Evolutionary conservation across 2,797 vertebrate species (phyloP), one percentile per base, ranked within the genome.

Genomic region (Fundulus diaphanus): DNA sequence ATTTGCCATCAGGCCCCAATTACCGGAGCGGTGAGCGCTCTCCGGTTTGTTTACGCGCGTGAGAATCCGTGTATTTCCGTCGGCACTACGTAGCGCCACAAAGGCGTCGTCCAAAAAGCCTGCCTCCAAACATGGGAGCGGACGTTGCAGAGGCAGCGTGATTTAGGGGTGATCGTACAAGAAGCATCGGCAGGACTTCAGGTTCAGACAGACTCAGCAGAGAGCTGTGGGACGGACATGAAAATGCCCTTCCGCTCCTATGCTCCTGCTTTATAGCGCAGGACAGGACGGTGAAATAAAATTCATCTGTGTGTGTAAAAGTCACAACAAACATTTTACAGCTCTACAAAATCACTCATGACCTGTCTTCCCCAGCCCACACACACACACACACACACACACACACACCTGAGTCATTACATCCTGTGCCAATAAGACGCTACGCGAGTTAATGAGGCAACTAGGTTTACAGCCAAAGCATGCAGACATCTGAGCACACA

Each of bases 391-490:
- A 83, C 82, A 22, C 59, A n/a, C 57, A n/a, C n/a, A n/a, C 70
- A 49, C 54, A 74, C 82, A 83, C 82, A 85, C 82, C 81, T 87
- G 24, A 77, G 76, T 76, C 77, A 78, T 90, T 77, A 85, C 70
- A 27, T 35, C 76, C 63, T 35, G 33, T 37, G 76, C 76, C 82
- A 85, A 24, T 80, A 82, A 80, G 81, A 83, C 46, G 15, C 66
- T 77, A 51, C 79, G 69, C 24, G 73, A 90, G 72, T 85, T 88
- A 91, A 90, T 89, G 86, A 90, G 83, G 86, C 81, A 67, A 73
- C 79, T 44, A 44, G 69, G 80, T 89, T 90, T 87, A 86, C 77
- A 79, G 76, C 82, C 81, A 76, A 63, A 84, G 70, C 68, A 77
- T 40, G 79, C 78, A 81, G 67, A 65, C 65, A 15, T 68, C n/a